Percentiles rank a stretch among this genome's conserved stretches.
These are phyloP conservation scores for Karalla daura DNA, from an alignment of 2,797 vertebrate species.

Conservation along the genomic window DNA sequence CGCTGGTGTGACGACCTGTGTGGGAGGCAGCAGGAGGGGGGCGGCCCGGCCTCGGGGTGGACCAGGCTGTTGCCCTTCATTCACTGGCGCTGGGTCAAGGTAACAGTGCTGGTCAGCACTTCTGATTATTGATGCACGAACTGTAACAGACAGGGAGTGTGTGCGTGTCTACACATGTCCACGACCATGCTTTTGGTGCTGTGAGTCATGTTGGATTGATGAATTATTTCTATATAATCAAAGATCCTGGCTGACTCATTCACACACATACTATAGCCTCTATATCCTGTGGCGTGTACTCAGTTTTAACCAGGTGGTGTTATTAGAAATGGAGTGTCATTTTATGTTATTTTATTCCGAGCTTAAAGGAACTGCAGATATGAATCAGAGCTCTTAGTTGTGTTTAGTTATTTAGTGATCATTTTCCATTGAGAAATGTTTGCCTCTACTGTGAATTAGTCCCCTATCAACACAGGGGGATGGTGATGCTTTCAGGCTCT, in stretches of 20 bases:
- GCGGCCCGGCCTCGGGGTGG: conserved; percentile 37
- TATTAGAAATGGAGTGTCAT: conserved; percentile 26
- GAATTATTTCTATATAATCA: conserved; percentile 49
- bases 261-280: conserved; percentile 8
- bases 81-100: conserved; percentile 62
- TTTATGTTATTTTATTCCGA: conserved; percentile 24
- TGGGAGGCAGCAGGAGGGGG: conserved; percentile 53
- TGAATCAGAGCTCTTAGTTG: conserved; percentile 44
- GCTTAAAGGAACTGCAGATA: conserved; percentile 30
- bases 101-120: conserved; percentile 32
- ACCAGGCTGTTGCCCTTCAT: conserved; percentile 62
- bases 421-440: conserved; percentile 57
- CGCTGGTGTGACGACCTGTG: conserved; percentile 51
- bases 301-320: conserved; percentile 26
- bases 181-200: conserved; percentile 1
- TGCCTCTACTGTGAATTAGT: conserved; percentile 53
- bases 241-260: conserved; percentile 52
- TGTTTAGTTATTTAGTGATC: conserved; percentile 45
- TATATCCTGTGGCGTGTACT: conserved; percentile 40
- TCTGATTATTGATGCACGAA: conserved; percentile 17
- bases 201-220: conserved; percentile 46
- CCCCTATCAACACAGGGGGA: conserved; percentile 39
- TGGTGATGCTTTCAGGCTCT: conserved; percentile 33
- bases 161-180: background rate
- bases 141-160: conserved; percentile 11